Evolutionary conservation across 2,113 vertebrate genomes (phyloP).

Genomic region (Gobiocypris rarus): DNA sequence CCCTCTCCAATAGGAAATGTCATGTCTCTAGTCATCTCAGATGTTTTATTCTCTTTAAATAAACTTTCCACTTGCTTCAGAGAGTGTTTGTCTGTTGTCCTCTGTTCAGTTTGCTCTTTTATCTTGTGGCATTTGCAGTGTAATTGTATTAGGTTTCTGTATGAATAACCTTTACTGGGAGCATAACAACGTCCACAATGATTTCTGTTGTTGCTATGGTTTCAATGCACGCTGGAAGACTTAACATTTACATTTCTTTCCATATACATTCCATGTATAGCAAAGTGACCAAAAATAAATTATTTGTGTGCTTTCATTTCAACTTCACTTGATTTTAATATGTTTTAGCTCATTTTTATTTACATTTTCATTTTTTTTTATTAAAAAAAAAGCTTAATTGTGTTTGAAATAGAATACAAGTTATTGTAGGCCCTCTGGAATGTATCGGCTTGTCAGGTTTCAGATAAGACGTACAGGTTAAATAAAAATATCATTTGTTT

Average conservation of each 20-base stretch:
- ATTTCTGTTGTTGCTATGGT: conserved; percentile 24
- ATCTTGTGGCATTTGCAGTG: conserved; percentile 11
- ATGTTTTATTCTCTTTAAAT: conserved; percentile 5
- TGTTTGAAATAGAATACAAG: background rate
- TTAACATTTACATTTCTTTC: background rate
- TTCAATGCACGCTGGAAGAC: background rate
- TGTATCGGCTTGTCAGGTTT: background rate
- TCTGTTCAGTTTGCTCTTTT: conserved; percentile 3
- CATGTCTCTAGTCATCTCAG: background rate
- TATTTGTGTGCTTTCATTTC: background rate
- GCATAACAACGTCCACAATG: background rate
- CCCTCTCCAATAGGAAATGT: conserved; percentile 13
- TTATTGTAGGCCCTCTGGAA: background rate
- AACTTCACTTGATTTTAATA: background rate
- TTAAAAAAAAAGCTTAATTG: background rate
- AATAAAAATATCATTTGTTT: background rate
- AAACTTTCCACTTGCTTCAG: conserved; percentile 11
- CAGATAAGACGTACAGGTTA: background rate
- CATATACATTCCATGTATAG: background rate
- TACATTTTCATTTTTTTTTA: too few species aligned
- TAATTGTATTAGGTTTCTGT: conserved; percentile 20
- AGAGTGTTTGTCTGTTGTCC: background rate
- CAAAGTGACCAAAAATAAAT: background rate
- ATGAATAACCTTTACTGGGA: conserved; percentile 23
- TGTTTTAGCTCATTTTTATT: background rate